Conservation (phyloP, 1,140 invertebrate genomes). For the Listronotus bonariensis region DNA sequence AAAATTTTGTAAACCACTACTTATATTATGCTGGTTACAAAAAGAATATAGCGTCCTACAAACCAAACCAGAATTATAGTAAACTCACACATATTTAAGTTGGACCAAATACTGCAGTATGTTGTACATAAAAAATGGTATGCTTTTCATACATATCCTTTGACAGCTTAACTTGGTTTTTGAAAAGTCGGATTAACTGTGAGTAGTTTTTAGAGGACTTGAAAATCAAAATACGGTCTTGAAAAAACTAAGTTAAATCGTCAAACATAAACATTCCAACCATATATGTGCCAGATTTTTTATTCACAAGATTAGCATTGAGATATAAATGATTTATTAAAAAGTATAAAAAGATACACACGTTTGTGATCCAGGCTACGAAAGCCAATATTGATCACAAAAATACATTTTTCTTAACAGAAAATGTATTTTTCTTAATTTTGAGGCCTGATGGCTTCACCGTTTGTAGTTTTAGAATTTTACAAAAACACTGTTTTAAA, state of each 20-base stretch:
- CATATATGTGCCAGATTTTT: constrained; percentile 60
- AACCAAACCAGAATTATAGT: constrained; percentile 54
- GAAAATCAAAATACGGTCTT: constrained; percentile 45
- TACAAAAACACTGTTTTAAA: constrained; percentile 54
- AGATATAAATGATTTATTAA: constrained; percentile 36
- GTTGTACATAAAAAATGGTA: constrained; percentile 56
- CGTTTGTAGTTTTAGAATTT: constrained; percentile 49
- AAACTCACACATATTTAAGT: constrained; percentile 57
- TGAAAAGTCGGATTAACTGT: constrained; percentile 20
- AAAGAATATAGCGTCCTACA: constrained; percentile 16
- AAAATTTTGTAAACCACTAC: too few relatives aligned
- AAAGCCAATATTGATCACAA: constrained; percentile 39
- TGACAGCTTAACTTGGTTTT: constrained; percentile 37
- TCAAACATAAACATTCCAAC: constrained; percentile 58
- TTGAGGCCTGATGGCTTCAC: constrained; percentile 47
- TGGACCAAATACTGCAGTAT: constrained; percentile 56
- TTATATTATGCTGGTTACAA: background rate
- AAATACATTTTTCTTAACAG: constrained; percentile 46
- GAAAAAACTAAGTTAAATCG: constrained; percentile 24
- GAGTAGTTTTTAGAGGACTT: constrained; percentile 34
- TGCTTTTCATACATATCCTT: constrained; percentile 58
- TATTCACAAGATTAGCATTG: constrained; percentile 54
- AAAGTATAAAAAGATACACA: constrained; percentile 21
- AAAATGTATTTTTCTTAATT: constrained; percentile 40
- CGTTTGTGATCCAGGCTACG: constrained; percentile 44